phyloP scores from a whole-genome alignment of 2,113 vertebrate genomes.

The Otus sunia region DNA sequence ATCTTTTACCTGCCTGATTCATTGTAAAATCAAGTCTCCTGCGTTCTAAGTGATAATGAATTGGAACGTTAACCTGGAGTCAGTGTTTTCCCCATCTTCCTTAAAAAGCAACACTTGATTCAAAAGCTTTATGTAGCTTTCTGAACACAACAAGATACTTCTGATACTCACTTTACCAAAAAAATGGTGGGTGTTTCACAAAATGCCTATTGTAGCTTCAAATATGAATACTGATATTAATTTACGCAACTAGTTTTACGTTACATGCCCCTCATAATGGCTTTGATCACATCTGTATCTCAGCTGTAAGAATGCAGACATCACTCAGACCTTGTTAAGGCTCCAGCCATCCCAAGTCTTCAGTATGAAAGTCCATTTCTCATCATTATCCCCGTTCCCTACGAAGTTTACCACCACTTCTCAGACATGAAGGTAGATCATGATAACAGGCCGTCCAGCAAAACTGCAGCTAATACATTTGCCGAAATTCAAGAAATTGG shows the following conservation, averaged over 20 bases:
- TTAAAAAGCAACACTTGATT: not conserved
- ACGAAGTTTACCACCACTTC: not conserved
- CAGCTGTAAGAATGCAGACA: not conserved
- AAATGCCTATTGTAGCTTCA: not conserved
- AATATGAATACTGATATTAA: not conserved
- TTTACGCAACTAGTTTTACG: not conserved
- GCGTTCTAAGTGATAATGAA: not conserved
- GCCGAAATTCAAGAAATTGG: not conserved
- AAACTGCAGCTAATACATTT: not conserved
- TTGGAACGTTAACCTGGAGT: not conserved
- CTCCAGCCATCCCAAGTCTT: not conserved
- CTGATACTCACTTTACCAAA: not conserved
- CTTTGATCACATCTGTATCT: not conserved
- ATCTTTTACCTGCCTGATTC: not conserved
- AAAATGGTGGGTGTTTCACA: not conserved
- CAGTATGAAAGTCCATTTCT: not conserved
- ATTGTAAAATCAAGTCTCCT: not conserved
- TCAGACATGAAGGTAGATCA: not conserved
- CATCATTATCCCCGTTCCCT: not conserved
- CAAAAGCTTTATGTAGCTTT: not conserved
- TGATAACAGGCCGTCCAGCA: not conserved
- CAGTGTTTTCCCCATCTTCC: not conserved
- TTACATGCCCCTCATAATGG: not conserved
- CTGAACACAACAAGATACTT: not conserved
- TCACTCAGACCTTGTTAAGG: not conserved